These are phyloP conservation scores for Lycaon pictus DNA, from an alignment of 2,113 vertebrate species.

Conservation along the genomic window DNA sequence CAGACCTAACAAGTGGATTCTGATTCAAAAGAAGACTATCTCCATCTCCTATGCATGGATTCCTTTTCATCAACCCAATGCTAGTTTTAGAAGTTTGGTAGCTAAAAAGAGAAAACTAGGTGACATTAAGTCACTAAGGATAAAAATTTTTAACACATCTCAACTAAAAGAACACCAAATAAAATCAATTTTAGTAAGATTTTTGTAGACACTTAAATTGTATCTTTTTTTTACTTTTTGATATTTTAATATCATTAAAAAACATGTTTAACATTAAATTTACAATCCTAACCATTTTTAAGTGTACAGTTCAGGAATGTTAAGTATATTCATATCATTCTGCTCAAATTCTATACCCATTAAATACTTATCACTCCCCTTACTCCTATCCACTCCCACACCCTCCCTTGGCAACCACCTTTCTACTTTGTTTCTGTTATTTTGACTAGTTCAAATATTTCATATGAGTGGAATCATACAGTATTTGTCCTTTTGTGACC, in stretches of 20 bases:
- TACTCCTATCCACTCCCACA: not conserved
- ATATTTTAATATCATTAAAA: not conserved
- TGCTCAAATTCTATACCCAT: not conserved
- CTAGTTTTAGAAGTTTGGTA: not conserved
- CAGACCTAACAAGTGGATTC: not conserved
- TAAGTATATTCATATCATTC: not conserved
- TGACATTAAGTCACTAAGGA: not conserved
- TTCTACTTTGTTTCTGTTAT: slow-evolving; percentile 1
- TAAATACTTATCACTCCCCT: not conserved
- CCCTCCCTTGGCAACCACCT: not conserved
- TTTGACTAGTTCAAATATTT: not conserved
- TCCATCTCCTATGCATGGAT: not conserved
- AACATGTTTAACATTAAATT: not conserved
- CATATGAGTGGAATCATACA: not conserved
- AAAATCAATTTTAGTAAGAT: not conserved
- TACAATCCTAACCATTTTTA: not conserved
- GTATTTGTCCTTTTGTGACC: not conserved
- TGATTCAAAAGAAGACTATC: not conserved
- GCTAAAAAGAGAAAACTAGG: not conserved
- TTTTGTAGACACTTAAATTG: not conserved
- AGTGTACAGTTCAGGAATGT: not conserved
- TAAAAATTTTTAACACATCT: not conserved
- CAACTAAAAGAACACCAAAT: not conserved
- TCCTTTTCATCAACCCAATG: not conserved
- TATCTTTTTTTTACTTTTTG: not conserved